A percentile compares a stretch with the other conserved stretches of the same genome.
These are phyloP conservation scores for Phymatocera aterrima DNA, from an alignment of 2,888 invertebrate species.

Conservation along the genomic window DNA sequence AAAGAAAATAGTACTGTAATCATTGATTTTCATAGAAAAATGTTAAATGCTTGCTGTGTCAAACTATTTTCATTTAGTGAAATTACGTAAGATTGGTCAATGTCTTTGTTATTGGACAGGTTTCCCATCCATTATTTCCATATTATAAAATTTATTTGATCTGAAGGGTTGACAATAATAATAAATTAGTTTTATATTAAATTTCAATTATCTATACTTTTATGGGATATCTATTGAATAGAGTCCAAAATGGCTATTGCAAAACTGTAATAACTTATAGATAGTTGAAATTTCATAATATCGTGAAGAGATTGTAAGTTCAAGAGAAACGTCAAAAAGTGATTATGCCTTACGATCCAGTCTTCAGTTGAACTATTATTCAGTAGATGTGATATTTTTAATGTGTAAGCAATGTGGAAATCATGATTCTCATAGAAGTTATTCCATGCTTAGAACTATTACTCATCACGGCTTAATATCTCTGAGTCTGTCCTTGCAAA, in stretches of 20 bases:
- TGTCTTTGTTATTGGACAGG: background rate
- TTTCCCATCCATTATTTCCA: background rate
- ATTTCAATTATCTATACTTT: constrained; percentile 10
- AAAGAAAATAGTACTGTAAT: background rate
- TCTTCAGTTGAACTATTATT: constrained; percentile 32
- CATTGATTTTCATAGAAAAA: background rate
- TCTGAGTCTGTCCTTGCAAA: background rate
- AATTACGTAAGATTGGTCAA: constrained; percentile 22
- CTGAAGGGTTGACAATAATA: background rate
- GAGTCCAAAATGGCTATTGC: background rate
- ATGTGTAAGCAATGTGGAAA: constrained; percentile 10
- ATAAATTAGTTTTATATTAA: background rate
- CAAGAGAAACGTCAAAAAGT: background rate
- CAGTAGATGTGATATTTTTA: constrained; percentile 17
- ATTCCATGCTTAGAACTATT: constrained; percentile 2
- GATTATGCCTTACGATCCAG: constrained; percentile 28
- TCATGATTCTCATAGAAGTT: background rate
- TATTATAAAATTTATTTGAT: constrained; percentile 28
- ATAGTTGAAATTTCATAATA: constrained; percentile 8
- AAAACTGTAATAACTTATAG: background rate
- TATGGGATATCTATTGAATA: background rate
- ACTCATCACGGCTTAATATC: constrained; percentile 22
- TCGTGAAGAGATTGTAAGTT: background rate
- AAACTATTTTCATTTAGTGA: constrained; percentile 15
- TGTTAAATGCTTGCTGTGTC: background rate